Conservation (phyloP, 1,140 invertebrate species). For the Yoshiicerus persimilis region DNA sequence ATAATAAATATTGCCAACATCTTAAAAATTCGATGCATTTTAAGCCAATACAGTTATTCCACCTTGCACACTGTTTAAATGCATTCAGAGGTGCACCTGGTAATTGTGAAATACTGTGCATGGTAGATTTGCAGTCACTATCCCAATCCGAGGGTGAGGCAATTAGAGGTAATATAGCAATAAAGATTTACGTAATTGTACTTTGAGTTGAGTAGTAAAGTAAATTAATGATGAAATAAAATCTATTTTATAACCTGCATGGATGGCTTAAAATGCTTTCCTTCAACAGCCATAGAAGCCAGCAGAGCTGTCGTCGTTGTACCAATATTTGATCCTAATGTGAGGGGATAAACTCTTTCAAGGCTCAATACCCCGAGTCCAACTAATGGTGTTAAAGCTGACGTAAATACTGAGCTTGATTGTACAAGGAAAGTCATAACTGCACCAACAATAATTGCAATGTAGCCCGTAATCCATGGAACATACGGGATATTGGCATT, state of each 20-base stretch:
- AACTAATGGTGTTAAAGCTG: slow-evolving; percentile 64
- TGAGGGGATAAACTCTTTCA: slow-evolving; percentile 58
- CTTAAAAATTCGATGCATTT: no score
- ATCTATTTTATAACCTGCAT: slow-evolving; percentile 55
- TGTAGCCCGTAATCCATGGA: slow-evolving; percentile 60
- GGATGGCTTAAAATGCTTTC: slow-evolving; percentile 53
- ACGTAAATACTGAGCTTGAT: slow-evolving; percentile 67
- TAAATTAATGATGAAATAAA: background rate
- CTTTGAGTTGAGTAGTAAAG: background rate
- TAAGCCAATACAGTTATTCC: no score
- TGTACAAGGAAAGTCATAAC: slow-evolving; percentile 65
- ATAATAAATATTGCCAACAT: no score
- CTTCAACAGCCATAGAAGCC: slow-evolving; percentile 59
- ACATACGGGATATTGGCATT: slow-evolving; percentile 60
- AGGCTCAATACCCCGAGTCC: slow-evolving; percentile 64
- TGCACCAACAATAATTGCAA: slow-evolving; percentile 62
- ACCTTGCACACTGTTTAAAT: no score
- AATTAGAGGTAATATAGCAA: background rate
- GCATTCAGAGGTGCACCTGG: no score
- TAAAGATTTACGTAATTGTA: background rate
- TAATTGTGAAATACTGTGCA: no score
- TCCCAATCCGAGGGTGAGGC: no score
- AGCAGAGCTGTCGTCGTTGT: slow-evolving; percentile 64
- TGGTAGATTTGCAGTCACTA: no score
- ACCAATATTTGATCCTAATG: slow-evolving; percentile 65